Evolutionary conservation across 2,888 invertebrate genomes (phyloP), one percentile per base, ranked within the genome.

Genomic region (Ditylenchus weischeri): DNA sequence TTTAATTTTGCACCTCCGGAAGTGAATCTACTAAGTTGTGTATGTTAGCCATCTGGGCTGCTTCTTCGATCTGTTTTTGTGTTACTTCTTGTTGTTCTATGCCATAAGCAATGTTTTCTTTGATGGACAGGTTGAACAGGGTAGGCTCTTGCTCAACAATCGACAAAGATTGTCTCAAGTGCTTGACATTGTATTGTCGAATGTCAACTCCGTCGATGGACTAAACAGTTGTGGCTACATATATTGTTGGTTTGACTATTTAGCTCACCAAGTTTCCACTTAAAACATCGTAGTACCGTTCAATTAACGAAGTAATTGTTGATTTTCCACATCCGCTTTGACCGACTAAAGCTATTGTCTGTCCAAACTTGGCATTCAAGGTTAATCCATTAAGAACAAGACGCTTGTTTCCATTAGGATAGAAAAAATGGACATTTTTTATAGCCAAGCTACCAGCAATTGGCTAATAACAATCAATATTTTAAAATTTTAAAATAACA

Each of bases 21-120:
- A 85, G 74, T 18, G 80, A 72, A 62, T 71, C 74, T 62, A 85
- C 83, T 72, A 85, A 85, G 70, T 80, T 74, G 65, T 84, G 80
- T 54, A 84, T 84, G 73, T 85, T 85, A 3, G 85, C 85, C 63
- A 81, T 73, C 64, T 76, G 80, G 13, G 84, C 83, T 6, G 84
- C 84, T 35, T 70, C 47, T 1, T 75, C 66, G 6, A 85, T 76
- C 47, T 83, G 76, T 0, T 79, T 76, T 15, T 79, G 66, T n/a
- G 79, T 78, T 19, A 83, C 79, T 10, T 76, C 76, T 21, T 77
- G 77, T 18, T 51, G 35, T 7, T 72, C 68, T 8, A 78, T 38
- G 3, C 76, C 76, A 63, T 76, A 76, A 23, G 67, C 62, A 43
- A 76, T 76, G 66, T 76, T 76, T 8, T 80, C 72, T 19, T 74